Evolutionary conservation across 2,113 vertebrate genomes (phyloP), one percentile per base, ranked within the genome.

Genomic region (Terrapene triunguis): DNA sequence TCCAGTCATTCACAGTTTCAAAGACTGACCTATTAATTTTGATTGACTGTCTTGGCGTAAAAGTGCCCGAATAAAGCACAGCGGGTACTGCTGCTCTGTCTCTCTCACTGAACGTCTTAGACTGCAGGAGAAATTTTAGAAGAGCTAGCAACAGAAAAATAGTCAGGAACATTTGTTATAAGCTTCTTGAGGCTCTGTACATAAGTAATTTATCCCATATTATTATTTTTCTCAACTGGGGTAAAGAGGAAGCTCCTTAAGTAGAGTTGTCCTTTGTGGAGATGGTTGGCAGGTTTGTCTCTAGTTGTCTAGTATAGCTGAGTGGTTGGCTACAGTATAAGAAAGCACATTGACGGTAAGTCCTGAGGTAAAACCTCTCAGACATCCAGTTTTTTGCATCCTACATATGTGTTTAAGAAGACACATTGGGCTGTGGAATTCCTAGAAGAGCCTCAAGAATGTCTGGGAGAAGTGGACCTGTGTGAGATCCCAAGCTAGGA

Each of bases 191-290:
- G 93, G 85, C 89, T 87, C 50, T 82, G 13, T 80, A 32, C 47
- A 74, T 84, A 84, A 91, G 82, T 76, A 94, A 47, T 51, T 78
- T 89, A 57, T 89, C 91, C 11, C 24, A 76, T 79, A 47, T 87
- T 81, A 78, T 10, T 27, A 47, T 65, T 94, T 95, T 95, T 89
- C 84, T 93, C 88, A 79, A 69, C 16, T 38, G 44, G 84, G 94
- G 86, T 91, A 91, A 94, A 94, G 38, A 92, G 88, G 93, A 92
- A 85, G 53, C 81, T 87, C 50, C 89, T 91, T 89, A 79, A 79
- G 85, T 44, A 95, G 62, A 95, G 80, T 38, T 82, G 19, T 93
- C 74, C 74, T 89, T 86, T 88, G 29, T 88, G 85, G 92, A 93
- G 86, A 54, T 74, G 86, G 51, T 5, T 92, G 84, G 78, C 85